These are phyloP conservation scores for Drymodes brunneopygia DNA, from an alignment of 2,113 vertebrate genomes.

Conservation along the genomic window DNA sequence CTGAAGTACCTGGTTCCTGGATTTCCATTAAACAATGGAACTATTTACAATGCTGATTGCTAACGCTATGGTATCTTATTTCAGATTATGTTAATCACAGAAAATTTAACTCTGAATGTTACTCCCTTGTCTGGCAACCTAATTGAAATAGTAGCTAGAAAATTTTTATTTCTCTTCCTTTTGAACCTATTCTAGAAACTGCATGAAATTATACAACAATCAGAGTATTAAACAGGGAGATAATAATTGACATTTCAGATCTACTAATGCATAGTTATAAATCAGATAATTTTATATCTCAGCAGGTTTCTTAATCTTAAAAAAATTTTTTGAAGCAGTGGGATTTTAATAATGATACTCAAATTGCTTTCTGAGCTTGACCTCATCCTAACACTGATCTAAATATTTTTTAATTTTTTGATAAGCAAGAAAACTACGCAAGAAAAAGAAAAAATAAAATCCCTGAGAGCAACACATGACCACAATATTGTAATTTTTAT, in stretches of 20 bases:
- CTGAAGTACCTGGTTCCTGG: neutral
- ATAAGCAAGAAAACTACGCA: neutral
- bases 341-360: constrained; percentile 63
- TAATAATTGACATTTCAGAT: constrained; percentile 66
- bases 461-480: neutral
- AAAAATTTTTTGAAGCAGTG: constrained; percentile 34
- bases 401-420: neutral
- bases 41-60: neutral
- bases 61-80: neutral
- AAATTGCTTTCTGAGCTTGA: constrained; percentile 48
- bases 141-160: constrained; percentile 2
- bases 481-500: neutral
- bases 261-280: constrained; percentile 56
- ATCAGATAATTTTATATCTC: constrained; percentile 63
- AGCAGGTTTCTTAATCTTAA: constrained; percentile 62
- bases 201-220: constrained; percentile 54
- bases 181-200: constrained; percentile 30
- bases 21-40: constrained; percentile 9
- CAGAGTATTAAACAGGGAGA: constrained; percentile 43
- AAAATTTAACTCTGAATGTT: neutral
- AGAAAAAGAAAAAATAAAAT: neutral
- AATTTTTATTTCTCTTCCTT: constrained; percentile 28
- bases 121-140: neutral
- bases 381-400: neutral
- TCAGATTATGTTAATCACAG: neutral